phyloP scores from a whole-genome alignment of 2,113 vertebrate species.

The Pampusana beccarii region DNA sequence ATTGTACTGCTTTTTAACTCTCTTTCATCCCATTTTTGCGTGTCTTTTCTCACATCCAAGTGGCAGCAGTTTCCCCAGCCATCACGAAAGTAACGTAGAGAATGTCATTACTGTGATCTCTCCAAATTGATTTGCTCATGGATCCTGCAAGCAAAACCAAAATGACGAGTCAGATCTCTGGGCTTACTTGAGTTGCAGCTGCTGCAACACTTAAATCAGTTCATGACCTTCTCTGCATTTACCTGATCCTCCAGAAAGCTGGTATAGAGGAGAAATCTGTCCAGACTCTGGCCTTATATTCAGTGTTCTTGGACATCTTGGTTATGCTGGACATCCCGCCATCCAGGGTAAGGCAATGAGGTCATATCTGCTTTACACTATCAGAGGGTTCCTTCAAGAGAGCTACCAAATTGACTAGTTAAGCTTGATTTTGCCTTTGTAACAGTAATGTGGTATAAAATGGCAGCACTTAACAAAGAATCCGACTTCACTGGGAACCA shows the following conservation, averaged over 20 bases:
- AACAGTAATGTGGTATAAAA: not conserved
- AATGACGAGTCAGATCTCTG: not conserved
- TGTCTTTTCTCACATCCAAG: not conserved
- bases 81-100: not conserved
- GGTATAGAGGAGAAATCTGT: not conserved
- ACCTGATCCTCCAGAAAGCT: not conserved
- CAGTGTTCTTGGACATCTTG: not conserved
- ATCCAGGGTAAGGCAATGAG: not conserved
- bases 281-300: not conserved
- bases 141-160: not conserved
- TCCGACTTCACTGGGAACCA: not conserved
- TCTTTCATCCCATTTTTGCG: not conserved
- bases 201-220: not conserved
- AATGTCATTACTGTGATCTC: not conserved
- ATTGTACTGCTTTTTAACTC: not conserved
- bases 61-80: not conserved
- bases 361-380: accelerated
- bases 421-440: not conserved
- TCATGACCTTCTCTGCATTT: not conserved
- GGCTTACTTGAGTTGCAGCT: not conserved
- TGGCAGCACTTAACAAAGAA: not conserved
- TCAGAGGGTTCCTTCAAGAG: not conserved
- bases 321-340: not conserved
- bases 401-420: not conserved
- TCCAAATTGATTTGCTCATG: accelerated